Evolutionary conservation across 2,797 vertebrate species (phyloP).

Genomic region (Botia almorhae): DNA sequence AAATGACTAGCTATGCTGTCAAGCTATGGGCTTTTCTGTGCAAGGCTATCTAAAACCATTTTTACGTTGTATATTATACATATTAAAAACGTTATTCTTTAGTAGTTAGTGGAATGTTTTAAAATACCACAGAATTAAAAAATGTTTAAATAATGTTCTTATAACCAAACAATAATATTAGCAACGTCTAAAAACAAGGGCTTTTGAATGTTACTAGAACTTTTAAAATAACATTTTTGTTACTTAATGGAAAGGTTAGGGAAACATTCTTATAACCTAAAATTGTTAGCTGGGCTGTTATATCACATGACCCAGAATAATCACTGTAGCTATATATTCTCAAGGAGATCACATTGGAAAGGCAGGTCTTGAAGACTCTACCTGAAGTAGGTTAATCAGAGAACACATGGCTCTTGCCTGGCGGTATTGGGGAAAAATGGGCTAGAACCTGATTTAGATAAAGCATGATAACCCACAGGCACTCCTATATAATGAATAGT

Average conservation of each 20-base stretch:
- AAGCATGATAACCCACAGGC: constrained; percentile 76
- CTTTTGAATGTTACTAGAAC: too few species aligned
- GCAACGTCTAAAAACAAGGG: too few species aligned
- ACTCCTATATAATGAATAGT: constrained; percentile 74
- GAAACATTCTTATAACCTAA: too few species aligned
- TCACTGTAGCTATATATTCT: constrained; percentile 47
- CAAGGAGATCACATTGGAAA: constrained; percentile 56
- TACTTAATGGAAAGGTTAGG: too few species aligned
- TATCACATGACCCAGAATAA: constrained; percentile 52
- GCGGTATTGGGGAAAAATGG: constrained; percentile 66
- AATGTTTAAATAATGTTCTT: too few species aligned
- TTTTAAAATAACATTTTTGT: too few species aligned
- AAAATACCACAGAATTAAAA: too few species aligned
- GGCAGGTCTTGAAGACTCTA: constrained; percentile 60
- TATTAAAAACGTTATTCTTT: too few species aligned
- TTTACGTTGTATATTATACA: too few species aligned
- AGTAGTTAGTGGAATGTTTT: too few species aligned
- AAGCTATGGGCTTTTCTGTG: not conserved
- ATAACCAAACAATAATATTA: too few species aligned
- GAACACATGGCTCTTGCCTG: constrained; percentile 63
- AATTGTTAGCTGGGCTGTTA: not conserved
- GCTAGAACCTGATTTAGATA: constrained; percentile 74
- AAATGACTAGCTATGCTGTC: constrained; percentile 1
- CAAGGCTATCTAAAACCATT: too few species aligned
- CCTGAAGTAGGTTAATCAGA: constrained; percentile 69